Conservation (phyloP, 2,888 invertebrate species). For the Phalera bucephala region DNA sequence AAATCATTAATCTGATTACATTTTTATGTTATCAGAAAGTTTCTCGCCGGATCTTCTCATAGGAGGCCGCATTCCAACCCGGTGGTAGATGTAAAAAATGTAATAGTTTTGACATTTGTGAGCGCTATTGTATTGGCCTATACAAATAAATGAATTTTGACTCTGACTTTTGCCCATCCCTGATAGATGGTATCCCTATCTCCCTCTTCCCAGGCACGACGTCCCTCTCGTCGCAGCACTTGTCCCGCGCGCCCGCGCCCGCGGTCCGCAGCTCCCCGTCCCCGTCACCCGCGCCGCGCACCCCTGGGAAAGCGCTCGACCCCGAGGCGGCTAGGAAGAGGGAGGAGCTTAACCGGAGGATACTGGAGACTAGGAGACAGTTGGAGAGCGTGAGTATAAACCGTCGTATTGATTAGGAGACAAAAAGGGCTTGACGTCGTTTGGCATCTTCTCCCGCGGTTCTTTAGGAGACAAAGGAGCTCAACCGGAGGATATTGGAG, state of each 20-base stretch:
- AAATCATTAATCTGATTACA: no score
- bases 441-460: constrained; percentile 83
- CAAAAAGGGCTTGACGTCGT: no score
- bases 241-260: constrained; percentile 52
- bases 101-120: no score
- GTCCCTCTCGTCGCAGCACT: constrained; percentile 85
- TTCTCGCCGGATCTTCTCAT: no score
- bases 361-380: constrained; percentile 92
- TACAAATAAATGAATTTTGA: no score
- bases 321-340: constrained; percentile 85
- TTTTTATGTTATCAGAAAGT: no score
- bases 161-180: no score
- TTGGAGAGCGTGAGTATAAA: constrained; percentile 91
- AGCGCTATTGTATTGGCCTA: no score
- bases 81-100: no score
- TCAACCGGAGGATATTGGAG: constrained; percentile 90
- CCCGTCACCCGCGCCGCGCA: constrained; percentile 79
- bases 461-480: constrained; percentile 87
- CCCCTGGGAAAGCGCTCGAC: constrained; percentile 81
- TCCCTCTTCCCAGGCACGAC: constrained; percentile 54
- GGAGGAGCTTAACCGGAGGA: constrained; percentile 90
- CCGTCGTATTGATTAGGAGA: no score
- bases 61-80: no score
- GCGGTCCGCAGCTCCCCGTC: constrained; percentile 69
- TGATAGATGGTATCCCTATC: no score